These are phyloP conservation scores for Drosophila sechellia DNA, from an alignment of 1,140 invertebrate species.

Conservation along the genomic window DNA sequence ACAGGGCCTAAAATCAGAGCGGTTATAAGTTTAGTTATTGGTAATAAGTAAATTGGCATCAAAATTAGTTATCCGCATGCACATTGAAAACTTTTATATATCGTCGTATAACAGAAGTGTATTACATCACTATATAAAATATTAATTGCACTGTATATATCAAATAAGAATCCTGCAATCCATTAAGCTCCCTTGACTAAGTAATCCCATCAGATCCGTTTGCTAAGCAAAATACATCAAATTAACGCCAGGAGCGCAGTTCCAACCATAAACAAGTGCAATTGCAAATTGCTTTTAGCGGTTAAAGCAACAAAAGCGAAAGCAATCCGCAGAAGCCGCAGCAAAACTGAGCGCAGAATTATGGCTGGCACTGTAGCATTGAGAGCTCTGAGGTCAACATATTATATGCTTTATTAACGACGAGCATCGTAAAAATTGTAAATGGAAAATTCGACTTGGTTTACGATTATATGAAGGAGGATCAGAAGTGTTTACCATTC, in stretches of 20 bases:
- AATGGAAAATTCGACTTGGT: constrained; percentile 28
- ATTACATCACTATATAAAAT: too few species aligned
- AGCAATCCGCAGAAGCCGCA: constrained; percentile 8
- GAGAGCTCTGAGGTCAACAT: constrained; percentile 29
- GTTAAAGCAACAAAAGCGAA: constrained; percentile 12
- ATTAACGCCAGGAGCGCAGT: neutral
- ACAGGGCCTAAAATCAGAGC: neutral
- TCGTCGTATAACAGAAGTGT: too few species aligned
- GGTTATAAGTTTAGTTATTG: constrained; percentile 15
- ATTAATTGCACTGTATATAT: too few species aligned
- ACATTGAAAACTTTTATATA: too few species aligned
- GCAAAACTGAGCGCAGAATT: constrained; percentile 19
- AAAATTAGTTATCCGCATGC: neutral
- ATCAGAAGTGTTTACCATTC: constrained; percentile 3
- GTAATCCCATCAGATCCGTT: constrained; percentile 19
- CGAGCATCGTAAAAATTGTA: constrained; percentile 25
- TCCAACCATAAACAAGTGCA: constrained; percentile 38
- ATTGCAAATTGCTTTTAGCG: constrained; percentile 55
- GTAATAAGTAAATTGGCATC: neutral
- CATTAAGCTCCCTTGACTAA: neutral
- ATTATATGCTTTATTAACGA: constrained; percentile 55
- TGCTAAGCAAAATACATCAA: constrained; percentile 20
- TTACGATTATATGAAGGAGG: constrained; percentile 15
- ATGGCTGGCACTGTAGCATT: constrained; percentile 15
- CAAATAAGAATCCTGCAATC: neutral